Evolutionary conservation across 1,140 invertebrate species (phyloP), one percentile per base, ranked within the genome.

Genomic region (Drosophila seguyi): DNA sequence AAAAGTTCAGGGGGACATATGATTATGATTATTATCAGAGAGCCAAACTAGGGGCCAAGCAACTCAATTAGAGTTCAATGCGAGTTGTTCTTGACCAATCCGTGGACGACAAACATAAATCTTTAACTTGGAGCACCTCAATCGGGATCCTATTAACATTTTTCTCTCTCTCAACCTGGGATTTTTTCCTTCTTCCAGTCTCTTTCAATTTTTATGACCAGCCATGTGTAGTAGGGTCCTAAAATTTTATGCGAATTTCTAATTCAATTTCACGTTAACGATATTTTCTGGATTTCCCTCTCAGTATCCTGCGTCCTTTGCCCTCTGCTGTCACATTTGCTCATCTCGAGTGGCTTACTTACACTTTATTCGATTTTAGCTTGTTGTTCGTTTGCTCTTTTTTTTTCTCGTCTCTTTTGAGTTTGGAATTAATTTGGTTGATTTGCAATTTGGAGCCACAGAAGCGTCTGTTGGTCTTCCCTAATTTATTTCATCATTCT

Each of bases 231-330:
- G 68, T 68, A 42, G 47, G 47, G 20, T 25, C 44, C 53, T 50
- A 44, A 67, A 78, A 86, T 86, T 82, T 86, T 75, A 86, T 87
- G 69, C 73, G 65, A 56, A 69, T 81, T 67, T 79, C 82, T 75
- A 87, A 87, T 86, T 87, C 83, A 87, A 86, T 86, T 87, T 85
- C 44, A 56, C 58, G 68, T 75, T 67, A 86, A 85, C 60, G 75
- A 78, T 78, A 72, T 76, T 76, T 83, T 73, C 55, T 61, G 56
- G 56, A 61, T 56, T 79, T 77, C 63, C 56, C 55, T 31, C 36
- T 8, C 52, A 0, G n/a, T 48, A 27, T n/a, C 47, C 41, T n/a
- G 57, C 11, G 18, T 1, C 29, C 29, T 7, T 16, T 45, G 22
- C 44, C 44, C 44, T 45, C 44, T 34, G 50, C 50, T 73, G 67